phyloP scores from a whole-genome alignment of 2,113 vertebrate species.

The Crotalus viridis region DNA sequence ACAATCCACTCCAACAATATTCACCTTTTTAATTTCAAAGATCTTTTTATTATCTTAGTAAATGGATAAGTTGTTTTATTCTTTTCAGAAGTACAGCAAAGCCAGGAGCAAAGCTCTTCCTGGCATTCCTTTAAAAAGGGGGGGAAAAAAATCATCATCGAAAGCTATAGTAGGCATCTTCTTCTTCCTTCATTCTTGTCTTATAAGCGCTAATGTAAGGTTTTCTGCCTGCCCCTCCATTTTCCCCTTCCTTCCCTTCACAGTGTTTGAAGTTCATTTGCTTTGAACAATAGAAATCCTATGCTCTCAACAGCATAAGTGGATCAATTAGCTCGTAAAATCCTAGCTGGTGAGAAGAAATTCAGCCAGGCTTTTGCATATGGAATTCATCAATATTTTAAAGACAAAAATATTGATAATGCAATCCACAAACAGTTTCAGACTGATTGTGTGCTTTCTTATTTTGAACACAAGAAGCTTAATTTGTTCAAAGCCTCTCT shows the following conservation, averaged over 20 bases:
- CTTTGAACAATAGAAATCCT: conserved; percentile 41
- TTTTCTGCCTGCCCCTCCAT: rapidly evolving
- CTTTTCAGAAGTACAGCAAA: not conserved
- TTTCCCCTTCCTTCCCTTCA: rapidly evolving
- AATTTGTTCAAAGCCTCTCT: not conserved
- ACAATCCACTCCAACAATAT: not conserved
- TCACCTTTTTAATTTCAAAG: not conserved
- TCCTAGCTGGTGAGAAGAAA: conserved; percentile 38
- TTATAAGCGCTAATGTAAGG: not conserved
- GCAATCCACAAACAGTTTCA: not conserved
- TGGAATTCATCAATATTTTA: conserved; percentile 44
- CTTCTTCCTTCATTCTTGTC: not conserved
- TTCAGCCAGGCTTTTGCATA: conserved; percentile 36
- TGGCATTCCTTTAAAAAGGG: not conserved
- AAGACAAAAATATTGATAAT: conserved; percentile 44
- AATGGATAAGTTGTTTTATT: not conserved
- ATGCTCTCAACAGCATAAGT: conserved; percentile 44
- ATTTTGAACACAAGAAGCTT: not conserved
- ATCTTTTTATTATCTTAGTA: not conserved
- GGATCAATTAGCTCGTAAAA: conserved; percentile 54
- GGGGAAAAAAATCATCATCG: not conserved
- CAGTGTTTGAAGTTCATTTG: conserved; percentile 25
- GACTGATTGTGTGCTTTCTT: conserved; percentile 44
- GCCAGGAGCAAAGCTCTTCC: not conserved
- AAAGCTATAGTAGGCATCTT: not conserved